phyloP scores from a whole-genome alignment of 2,888 invertebrate genomes.

The Oxyteleia sp. region DNA sequence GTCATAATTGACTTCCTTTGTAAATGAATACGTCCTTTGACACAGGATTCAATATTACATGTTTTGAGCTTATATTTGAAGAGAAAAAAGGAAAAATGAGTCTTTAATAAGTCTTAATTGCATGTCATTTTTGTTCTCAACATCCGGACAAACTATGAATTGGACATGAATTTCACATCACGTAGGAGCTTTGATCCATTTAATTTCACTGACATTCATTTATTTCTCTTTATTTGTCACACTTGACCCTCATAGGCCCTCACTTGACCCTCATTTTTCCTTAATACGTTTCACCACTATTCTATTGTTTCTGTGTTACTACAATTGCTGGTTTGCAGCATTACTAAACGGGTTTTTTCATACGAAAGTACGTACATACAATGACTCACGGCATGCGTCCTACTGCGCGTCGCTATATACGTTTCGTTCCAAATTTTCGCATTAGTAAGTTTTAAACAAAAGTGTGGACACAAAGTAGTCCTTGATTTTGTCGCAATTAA shows the following conservation, averaged over 20 bases:
- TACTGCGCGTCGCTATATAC: constrained; percentile 55
- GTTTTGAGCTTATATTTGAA: background rate
- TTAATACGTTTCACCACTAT: constrained; percentile 42
- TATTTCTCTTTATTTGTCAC: constrained; percentile 48
- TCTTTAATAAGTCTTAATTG: constrained; percentile 47
- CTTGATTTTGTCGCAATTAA: constrained; percentile 50
- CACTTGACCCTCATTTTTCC: constrained; percentile 8
- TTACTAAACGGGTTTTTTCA: constrained; percentile 43
- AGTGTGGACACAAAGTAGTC: constrained; percentile 41
- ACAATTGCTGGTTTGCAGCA: constrained; percentile 48
- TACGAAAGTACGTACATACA: constrained; percentile 53
- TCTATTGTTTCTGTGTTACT: constrained; percentile 46
- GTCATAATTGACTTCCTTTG: background rate
- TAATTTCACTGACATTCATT: constrained; percentile 47
- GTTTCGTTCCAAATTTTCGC: constrained; percentile 56
- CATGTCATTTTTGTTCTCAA: constrained; percentile 48
- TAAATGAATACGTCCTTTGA: background rate
- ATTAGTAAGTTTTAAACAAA: constrained; percentile 51
- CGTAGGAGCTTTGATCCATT: constrained; percentile 55
- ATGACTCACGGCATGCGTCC: constrained; percentile 59
- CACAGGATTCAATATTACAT: no score
- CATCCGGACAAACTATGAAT: constrained; percentile 40
- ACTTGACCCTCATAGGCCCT: constrained; percentile 50
- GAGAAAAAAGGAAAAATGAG: constrained; percentile 11
- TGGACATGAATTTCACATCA: constrained; percentile 41